Evolutionary conservation across 2,113 vertebrate species (phyloP), one percentile per base, ranked within the genome.

Genomic region (Epinephelus moara): DNA sequence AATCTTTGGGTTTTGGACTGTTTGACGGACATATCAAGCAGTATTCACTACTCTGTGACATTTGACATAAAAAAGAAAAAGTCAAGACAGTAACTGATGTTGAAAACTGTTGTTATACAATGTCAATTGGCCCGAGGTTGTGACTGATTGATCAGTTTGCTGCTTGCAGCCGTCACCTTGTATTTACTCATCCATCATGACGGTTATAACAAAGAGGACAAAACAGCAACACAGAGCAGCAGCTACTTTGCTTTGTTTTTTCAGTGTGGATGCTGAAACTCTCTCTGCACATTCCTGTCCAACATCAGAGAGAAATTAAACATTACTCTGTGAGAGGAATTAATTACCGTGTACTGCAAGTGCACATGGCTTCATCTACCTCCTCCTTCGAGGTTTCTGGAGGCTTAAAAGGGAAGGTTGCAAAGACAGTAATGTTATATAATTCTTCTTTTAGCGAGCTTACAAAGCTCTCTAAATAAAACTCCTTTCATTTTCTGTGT

Each of bases 361-460:
- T 13, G 63, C 14, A 0, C 19, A n/a, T 23, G 23, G 50, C 13
- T 81, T 86, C 33, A 59, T 76, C 40, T 18, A 4, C 53, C 61
- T 73, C 73, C 73, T 84, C 66, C 63, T 62, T 64, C 1, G 11
- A 82, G 62, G 53, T n/a, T 80, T 80, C 52, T 75, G 15, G 33
- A n/a, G 10, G 67, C 55, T 63, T 49, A 69, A 10, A 30, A 70
- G 50, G 40, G 30, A 15, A 73, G 57, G 70, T 55, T 63, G 15
- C 27, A 72, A 45, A 76, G 53, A 72, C 59, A 45, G 57, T 23
- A 18, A 49, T 19, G 19, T 82, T 80, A 70, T 66, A 21, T 75
- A 68, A 56, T 61, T 80, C 30, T 59, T 60, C 25, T 71, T 85
- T 78, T 27, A 66, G 78, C 49, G 52, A 74, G 77, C 49, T 19